Percentiles rank a stretch among this genome's conserved stretches.
These are phyloP conservation scores for Drosophila pandora DNA, from an alignment of 1,140 invertebrate genomes.

Conservation along the genomic window DNA sequence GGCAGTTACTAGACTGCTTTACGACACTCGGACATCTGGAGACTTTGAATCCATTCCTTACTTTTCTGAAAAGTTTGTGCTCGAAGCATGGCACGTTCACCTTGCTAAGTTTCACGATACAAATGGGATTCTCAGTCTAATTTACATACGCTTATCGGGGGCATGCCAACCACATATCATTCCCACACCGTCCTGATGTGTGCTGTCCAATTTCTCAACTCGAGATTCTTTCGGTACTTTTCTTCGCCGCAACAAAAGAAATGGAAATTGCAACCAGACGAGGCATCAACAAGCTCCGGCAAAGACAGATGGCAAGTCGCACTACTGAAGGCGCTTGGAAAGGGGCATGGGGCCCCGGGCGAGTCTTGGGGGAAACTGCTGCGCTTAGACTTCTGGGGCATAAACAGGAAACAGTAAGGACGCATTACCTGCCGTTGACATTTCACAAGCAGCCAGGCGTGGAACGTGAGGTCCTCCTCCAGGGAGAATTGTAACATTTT, in stretches of 20 bases:
- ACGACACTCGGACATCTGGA: neutral
- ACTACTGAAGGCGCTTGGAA: neutral
- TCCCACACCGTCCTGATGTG: constrained; percentile 7
- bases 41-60: neutral
- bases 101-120: constrained; percentile 2
- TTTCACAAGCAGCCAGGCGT: constrained; percentile 51
- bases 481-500: constrained; percentile 28
- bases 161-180: constrained; percentile 35
- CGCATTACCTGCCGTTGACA: constrained; percentile 77
- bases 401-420: constrained; percentile 57
- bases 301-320: constrained; percentile 34
- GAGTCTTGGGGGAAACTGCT: constrained; percentile 15
- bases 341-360: neutral
- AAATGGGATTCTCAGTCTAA: constrained; percentile 31
- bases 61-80: neutral
- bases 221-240: constrained; percentile 11
- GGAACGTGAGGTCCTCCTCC: constrained; percentile 55
- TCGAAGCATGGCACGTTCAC: neutral
- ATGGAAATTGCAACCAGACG: constrained; percentile 45
- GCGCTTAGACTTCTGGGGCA: constrained; percentile 29
- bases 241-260: constrained; percentile 34
- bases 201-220: constrained; percentile 25
- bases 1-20: neutral
- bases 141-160: constrained; percentile 40
- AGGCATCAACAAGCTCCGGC: constrained; percentile 20